Conservation (phyloP, 2,888 invertebrate genomes). For the Criorhina ranunculi region DNA sequence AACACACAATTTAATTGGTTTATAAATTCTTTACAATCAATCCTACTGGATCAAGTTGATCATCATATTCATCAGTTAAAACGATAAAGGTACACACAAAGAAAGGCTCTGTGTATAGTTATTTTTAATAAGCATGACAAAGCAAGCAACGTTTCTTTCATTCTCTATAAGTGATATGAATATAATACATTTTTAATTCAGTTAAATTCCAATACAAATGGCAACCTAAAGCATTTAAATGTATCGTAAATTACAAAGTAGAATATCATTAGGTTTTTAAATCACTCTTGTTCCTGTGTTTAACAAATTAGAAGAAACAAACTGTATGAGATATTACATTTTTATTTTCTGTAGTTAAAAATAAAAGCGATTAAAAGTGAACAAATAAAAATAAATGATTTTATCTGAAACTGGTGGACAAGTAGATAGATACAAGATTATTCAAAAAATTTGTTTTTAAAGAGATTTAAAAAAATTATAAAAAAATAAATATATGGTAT, state of each 20-base stretch:
- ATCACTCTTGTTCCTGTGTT: conserved; percentile 21
- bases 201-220: conserved; percentile 41
- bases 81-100: too few species aligned
- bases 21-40: conserved; percentile 30
- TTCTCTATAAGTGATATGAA: conserved; percentile 45
- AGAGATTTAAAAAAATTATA: too few species aligned
- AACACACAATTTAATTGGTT: conserved; percentile 37
- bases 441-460: too few species aligned
- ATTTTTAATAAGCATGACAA: conserved; percentile 14
- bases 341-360: conserved; percentile 10
- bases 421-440: too few species aligned
- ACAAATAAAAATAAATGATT: conserved; percentile 1
- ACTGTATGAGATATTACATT: neutral
- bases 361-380: neutral
- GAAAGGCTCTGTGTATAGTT: too few species aligned
- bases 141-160: conserved; percentile 23
- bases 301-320: conserved; percentile 21
- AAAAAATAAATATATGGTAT: too few species aligned
- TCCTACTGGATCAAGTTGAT: neutral
- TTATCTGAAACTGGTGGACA: neutral
- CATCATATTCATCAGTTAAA: neutral
- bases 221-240: conserved; percentile 26
- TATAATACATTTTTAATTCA: conserved; percentile 52
- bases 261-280: conserved; percentile 35
- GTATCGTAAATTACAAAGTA: conserved; percentile 42